Base-by-base conservation (phyloP, 1,140 invertebrate species). In the Calosoma granatense region DNA sequence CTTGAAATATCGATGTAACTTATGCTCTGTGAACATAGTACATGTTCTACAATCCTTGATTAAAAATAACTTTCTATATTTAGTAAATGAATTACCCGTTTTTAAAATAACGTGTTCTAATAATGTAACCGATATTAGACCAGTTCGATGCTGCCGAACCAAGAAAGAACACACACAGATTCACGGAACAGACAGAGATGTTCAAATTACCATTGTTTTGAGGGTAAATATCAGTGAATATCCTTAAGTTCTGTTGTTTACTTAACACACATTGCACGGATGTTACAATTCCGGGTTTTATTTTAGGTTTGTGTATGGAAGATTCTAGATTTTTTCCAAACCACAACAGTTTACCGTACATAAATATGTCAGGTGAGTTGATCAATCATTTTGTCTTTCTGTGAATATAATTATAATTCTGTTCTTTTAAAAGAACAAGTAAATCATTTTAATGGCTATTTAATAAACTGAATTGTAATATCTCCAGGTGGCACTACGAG, bases 11-110 rank as follows among this genome's bases (percentile, higher is more conserved):
- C n/a, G n/a, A n/a, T n/a, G n/a, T n/a, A n/a, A n/a, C n/a, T 59
- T 55, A 36, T 57, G 53, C 20, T 54, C 4, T 59, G 41, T 47
- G 17, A 47, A 47, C 41, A 47, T 47, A 17, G 15, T 47, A 47
- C 9, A 47, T 12, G 41, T 47, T 47, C 17, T 47, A 6, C 3
- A 47, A 47, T 47, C 41, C 41, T 47, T 47, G 41, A 47, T 47
- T 47, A 47, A 12, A 47, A 47, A 47, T 47, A 47, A 47, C 17
- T 12, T 47, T 47, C 41, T 47, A 47, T 47, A 47, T 47, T 47
- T 47, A 47, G 41, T 47, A 47, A 47, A 47, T 47, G 41, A 47
- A 47, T 47, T 47, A 47, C 41, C 17, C 41, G 41, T 12, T 47
- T 47, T 47, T 17, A 47, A 47, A 47, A 47, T 47, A 47, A 47